Conservation (phyloP, 2,888 invertebrate genomes). For the Eilema caniola region DNA sequence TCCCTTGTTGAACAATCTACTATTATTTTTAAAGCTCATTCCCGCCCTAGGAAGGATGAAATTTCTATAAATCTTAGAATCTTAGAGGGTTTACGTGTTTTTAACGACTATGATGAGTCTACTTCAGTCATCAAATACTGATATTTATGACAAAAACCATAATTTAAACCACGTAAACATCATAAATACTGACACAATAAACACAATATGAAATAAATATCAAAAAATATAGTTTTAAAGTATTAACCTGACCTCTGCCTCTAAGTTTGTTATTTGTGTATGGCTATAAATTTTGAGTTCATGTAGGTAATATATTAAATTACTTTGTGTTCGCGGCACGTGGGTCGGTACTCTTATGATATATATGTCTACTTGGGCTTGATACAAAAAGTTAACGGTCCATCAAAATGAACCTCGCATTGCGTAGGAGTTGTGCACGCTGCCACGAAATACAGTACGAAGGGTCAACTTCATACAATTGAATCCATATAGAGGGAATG, state of each 20-base stretch:
- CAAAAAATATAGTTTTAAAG: constrained; percentile 16
- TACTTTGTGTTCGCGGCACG: constrained; percentile 40
- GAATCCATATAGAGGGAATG: no score
- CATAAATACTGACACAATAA: background rate
- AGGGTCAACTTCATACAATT: no score
- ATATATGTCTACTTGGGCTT: constrained; percentile 36
- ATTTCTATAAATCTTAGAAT: no score
- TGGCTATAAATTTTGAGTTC: constrained; percentile 11
- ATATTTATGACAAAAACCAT: background rate
- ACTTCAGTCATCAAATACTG: no score
- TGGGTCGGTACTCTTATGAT: constrained; percentile 38
- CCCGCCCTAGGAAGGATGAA: no score
- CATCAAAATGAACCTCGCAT: constrained; percentile 19
- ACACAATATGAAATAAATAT: background rate
- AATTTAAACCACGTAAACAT: background rate
- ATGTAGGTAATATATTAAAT: constrained; percentile 31
- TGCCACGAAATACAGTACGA: background rate
- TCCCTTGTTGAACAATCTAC: no score
- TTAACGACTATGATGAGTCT: no score
- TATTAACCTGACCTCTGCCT: constrained; percentile 36
- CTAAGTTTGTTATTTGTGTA: constrained; percentile 10
- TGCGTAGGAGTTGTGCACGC: background rate
- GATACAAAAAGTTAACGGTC: constrained; percentile 47
- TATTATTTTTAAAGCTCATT: no score
- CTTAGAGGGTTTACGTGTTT: no score